These are phyloP conservation scores for Bursaphelenchus mucronatus DNA, from an alignment of 1,140 invertebrate genomes.

Conservation along the genomic window DNA sequence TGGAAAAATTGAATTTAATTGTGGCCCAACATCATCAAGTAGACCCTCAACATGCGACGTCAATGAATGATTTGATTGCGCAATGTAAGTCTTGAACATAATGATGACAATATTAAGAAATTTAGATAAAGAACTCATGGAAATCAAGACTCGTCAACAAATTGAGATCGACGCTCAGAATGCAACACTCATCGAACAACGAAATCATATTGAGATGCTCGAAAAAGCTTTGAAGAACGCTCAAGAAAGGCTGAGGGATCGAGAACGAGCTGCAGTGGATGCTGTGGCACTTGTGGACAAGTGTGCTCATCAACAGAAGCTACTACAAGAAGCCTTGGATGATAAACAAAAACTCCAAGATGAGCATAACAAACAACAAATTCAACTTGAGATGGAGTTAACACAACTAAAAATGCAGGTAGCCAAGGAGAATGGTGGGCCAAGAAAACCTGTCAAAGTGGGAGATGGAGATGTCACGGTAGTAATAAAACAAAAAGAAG, in stretches of 20 bases:
- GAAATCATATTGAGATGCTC: slow-evolving; percentile 84
- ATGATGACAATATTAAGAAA: slow-evolving; percentile 68
- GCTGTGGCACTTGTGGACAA: slow-evolving; percentile 40
- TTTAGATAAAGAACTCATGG: slow-evolving; percentile 77
- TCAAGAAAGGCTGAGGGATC: slow-evolving; percentile 77
- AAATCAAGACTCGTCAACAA: slow-evolving; percentile 80
- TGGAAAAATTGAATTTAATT: slow-evolving; percentile 42
- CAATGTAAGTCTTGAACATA: slow-evolving; percentile 21
- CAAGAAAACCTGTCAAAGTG: neutral
- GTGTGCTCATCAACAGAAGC: slow-evolving; percentile 37
- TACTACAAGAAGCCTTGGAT: slow-evolving; percentile 39
- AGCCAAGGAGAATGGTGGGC: slow-evolving; percentile 21
- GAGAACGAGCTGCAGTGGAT: slow-evolving; percentile 66
- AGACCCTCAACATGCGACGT: slow-evolving; percentile 12
- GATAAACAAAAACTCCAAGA: slow-evolving; percentile 39
- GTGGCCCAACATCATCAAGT: slow-evolving; percentile 34
- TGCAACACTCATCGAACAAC: slow-evolving; percentile 80
- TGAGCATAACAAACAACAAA: slow-evolving; percentile 38
- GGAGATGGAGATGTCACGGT: slow-evolving; percentile 26
- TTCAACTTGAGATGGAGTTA: slow-evolving; percentile 46
- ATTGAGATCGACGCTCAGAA: slow-evolving; percentile 81
- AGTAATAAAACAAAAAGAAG: slow-evolving; percentile 40
- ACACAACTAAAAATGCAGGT: slow-evolving; percentile 37
- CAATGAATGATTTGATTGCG: slow-evolving; percentile 33
- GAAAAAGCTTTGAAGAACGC: slow-evolving; percentile 86